Conservation (phyloP, 2,888 invertebrate species). For the Drosophila suboccidentalis region DNA sequence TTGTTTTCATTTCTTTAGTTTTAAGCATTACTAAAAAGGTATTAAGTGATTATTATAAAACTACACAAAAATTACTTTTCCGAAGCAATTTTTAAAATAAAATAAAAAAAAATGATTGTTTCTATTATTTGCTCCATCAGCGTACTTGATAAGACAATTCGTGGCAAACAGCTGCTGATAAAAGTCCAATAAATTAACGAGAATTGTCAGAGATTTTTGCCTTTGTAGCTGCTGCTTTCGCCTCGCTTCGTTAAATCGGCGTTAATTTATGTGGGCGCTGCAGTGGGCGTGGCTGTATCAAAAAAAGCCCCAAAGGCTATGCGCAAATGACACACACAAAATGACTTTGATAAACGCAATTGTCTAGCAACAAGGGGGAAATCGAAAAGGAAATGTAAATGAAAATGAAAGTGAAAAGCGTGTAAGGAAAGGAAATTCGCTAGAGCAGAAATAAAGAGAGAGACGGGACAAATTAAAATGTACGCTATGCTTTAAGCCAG, state of each 20-base stretch:
- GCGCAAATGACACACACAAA: constrained; percentile 55
- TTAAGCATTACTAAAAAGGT: too few relatives aligned
- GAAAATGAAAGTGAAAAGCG: not conserved
- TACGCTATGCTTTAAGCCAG: constrained; percentile 14
- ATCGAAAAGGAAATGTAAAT: constrained; percentile 17
- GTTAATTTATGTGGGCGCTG: constrained; percentile 73
- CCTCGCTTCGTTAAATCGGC: constrained; percentile 71
- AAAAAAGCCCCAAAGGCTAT: constrained; percentile 21
- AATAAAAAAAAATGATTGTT: too few relatives aligned
- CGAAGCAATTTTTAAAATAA: too few relatives aligned
- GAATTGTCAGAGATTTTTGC: constrained; percentile 50
- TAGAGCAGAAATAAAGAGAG: not conserved
- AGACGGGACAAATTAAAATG: constrained; percentile 14
- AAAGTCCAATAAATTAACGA: constrained; percentile 73
- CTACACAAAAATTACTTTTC: too few relatives aligned
- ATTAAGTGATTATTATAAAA: too few relatives aligned
- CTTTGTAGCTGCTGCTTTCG: constrained; percentile 22
- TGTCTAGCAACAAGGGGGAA: constrained; percentile 48
- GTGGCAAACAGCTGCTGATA: constrained; percentile 50
- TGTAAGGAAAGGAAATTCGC: not conserved
- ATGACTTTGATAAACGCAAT: constrained; percentile 77
- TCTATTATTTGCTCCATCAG: too few relatives aligned
- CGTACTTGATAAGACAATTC: constrained; percentile 59
- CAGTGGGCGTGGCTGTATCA: constrained; percentile 5
- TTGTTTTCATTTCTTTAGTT: too few relatives aligned